Conservation (phyloP, 2,797 vertebrate genomes). For the Poeciliopsis presidionis region DNA sequence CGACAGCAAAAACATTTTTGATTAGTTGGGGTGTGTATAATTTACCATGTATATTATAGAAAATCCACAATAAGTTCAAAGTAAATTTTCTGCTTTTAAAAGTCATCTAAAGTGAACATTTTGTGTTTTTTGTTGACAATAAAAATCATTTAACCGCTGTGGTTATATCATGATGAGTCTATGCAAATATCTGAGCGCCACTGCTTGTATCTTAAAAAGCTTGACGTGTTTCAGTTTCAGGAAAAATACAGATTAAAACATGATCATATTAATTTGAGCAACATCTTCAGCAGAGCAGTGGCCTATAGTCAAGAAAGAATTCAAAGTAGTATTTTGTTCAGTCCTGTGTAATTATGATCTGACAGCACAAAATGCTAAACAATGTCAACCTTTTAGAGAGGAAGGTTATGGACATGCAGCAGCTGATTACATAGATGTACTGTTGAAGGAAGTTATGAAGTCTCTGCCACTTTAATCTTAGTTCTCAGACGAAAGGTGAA, state of each 20-base stretch:
- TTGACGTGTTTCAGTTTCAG: slow-evolving; percentile 59
- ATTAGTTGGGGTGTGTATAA: background rate
- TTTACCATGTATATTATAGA: background rate
- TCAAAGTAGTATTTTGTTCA: slow-evolving; percentile 35
- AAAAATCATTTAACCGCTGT: background rate
- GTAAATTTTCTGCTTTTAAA: background rate
- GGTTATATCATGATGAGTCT: background rate
- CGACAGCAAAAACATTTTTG: background rate
- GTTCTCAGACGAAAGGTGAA: slow-evolving; percentile 27
- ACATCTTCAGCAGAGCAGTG: slow-evolving; percentile 23
- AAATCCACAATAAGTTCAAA: background rate
- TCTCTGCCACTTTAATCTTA: slow-evolving; percentile 25
- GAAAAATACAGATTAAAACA: slow-evolving; percentile 58
- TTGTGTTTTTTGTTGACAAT: background rate
- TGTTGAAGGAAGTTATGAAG: slow-evolving; percentile 20
- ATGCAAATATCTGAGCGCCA: background rate
- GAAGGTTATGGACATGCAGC: slow-evolving; percentile 22
- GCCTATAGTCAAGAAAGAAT: slow-evolving; percentile 25
- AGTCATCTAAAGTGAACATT: background rate
- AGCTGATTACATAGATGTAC: slow-evolving; percentile 12
- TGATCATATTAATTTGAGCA: slow-evolving; percentile 43
- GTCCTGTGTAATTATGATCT: slow-evolving; percentile 34
- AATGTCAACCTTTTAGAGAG: slow-evolving; percentile 39
- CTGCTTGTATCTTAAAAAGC: slow-evolving; percentile 40
- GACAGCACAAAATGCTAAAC: slow-evolving; percentile 39